Conservation (phyloP, 2,113 vertebrate species). For the Chinchilla lanigera region DNA sequence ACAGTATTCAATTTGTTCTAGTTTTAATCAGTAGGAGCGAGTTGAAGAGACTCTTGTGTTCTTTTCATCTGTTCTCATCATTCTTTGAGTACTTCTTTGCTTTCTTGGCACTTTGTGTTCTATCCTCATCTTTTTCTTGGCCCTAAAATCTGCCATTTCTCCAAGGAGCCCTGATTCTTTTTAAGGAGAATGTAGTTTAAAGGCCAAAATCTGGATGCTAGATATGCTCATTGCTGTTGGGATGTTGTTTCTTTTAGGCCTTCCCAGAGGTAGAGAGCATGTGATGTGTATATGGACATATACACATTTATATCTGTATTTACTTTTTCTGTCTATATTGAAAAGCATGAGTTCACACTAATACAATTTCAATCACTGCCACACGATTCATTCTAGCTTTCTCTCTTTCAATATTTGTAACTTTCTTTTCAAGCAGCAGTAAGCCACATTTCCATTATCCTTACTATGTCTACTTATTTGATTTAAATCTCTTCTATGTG, state of each 20-base stretch:
- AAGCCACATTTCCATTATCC: not conserved
- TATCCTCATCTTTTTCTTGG: slow-evolving; percentile 32
- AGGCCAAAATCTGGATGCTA: not conserved
- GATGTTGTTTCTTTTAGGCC: not conserved
- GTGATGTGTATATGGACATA: not conserved
- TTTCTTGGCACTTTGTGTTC: slow-evolving; percentile 37
- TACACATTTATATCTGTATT: not conserved
- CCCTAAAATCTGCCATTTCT: slow-evolving; percentile 20
- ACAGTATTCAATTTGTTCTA: slow-evolving; percentile 7
- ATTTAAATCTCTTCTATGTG: not conserved
- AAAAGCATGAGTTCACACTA: not conserved
- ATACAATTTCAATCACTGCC: not conserved
- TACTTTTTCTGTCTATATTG: not conserved
- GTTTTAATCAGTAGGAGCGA: slow-evolving; percentile 41
- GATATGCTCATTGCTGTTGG: not conserved
- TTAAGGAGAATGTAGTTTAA: slow-evolving; percentile 36
- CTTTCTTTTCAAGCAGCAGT: not conserved
- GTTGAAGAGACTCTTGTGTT: not conserved
- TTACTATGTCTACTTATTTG: slow-evolving; percentile 30
- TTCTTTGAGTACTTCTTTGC: slow-evolving; percentile 38
- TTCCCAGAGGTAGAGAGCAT: not conserved
- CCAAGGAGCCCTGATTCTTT: slow-evolving; percentile 9
- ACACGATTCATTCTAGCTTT: slow-evolving; percentile 28
- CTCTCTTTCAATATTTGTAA: slow-evolving; percentile 39
- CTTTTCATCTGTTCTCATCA: slow-evolving; percentile 26